Conservation (phyloP, 2,797 vertebrate species). For the Peromyscus melanophrys region DNA sequence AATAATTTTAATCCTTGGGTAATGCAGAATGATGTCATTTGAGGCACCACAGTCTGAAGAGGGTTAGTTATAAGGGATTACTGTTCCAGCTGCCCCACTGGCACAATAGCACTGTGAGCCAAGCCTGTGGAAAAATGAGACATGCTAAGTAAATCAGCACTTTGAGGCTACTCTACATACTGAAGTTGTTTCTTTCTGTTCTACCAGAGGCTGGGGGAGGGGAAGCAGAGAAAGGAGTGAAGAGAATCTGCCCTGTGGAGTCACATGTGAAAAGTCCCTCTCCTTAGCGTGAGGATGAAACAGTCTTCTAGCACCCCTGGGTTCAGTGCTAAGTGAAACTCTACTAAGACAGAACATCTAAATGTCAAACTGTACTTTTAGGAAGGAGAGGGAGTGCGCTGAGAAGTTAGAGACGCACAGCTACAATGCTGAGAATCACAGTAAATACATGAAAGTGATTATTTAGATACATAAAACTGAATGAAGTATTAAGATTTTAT, state of each 20-base stretch:
- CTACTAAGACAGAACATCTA: not conserved
- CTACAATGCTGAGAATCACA: not conserved
- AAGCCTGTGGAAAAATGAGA: not conserved
- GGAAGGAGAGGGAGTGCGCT: not conserved
- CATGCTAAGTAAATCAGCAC: not conserved
- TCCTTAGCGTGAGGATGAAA: constrained; percentile 25
- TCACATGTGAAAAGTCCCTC: constrained; percentile 30
- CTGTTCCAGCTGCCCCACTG: not conserved
- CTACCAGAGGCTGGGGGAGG: not conserved
- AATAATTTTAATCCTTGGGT: constrained; percentile 49
- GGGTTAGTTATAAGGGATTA: constrained; percentile 1
- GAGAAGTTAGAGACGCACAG: not conserved
- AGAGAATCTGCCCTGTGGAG: constrained; percentile 9
- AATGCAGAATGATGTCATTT: constrained; percentile 14
- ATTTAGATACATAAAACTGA: constrained; percentile 56
- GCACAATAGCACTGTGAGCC: not conserved
- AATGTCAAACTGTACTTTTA: not conserved
- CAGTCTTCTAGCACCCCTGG: not conserved
- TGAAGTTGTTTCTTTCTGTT: constrained; percentile 63
- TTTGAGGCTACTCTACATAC: not conserved
- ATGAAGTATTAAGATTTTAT: constrained; percentile 54
- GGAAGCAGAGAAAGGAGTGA: constrained; percentile 30
- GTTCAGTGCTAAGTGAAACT: constrained; percentile 52
- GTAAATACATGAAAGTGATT: not conserved
- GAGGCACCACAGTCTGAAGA: not conserved